Conservation (phyloP, 2,797 vertebrate genomes). For the Cossypha dichroa region DNA sequence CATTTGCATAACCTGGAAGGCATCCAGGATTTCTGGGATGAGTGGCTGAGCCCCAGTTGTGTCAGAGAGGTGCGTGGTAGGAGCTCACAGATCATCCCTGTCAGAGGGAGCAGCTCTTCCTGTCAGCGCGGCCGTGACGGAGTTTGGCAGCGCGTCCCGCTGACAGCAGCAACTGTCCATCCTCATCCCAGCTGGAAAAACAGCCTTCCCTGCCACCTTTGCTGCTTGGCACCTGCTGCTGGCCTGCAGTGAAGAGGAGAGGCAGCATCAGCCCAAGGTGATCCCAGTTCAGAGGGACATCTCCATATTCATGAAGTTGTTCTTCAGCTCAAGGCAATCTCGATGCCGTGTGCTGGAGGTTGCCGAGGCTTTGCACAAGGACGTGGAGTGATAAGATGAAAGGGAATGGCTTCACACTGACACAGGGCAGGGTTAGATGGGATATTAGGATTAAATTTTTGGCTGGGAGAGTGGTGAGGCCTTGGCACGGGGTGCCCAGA, state of each 20-base stretch:
- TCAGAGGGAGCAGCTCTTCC: constrained; percentile 7
- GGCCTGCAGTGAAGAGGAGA: neutral
- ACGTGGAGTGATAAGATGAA: neutral
- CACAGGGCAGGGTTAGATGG: neutral
- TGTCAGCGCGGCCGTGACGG: neutral
- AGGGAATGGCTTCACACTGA: neutral
- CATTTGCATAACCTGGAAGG: neutral
- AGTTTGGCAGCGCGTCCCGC: neutral
- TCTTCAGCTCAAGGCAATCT: neutral
- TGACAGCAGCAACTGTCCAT: neutral
- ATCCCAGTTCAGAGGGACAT: neutral
- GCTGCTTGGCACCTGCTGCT: neutral
- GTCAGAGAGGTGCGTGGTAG: neutral
- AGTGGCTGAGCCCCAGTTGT: neutral
- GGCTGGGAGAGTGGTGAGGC: neutral
- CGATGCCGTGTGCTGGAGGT: rapidly evolving
- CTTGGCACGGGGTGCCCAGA: neutral
- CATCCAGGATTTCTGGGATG: neutral
- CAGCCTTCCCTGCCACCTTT: neutral
- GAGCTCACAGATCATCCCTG: neutral
- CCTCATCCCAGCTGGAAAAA: constrained; percentile 30
- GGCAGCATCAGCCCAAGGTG: neutral
- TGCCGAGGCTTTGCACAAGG: neutral
- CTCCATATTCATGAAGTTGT: neutral
- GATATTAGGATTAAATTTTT: neutral